These are phyloP conservation scores for Parus major DNA, from an alignment of 2,113 vertebrate genomes.

Conservation along the genomic window DNA sequence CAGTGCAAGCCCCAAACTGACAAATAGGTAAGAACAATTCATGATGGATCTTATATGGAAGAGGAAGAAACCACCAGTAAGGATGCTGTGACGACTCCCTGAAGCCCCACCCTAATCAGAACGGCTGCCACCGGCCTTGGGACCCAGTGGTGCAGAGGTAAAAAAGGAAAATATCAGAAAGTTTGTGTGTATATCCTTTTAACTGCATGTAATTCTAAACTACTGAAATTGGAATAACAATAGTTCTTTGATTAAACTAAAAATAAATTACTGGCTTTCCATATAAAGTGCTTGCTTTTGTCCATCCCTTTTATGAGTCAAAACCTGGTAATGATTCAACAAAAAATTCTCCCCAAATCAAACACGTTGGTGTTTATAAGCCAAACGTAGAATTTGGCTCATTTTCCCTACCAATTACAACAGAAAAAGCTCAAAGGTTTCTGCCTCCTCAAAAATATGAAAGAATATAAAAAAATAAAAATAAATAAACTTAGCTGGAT, in stretches of 20 bases:
- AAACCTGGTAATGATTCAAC: not conserved
- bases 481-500: not conserved
- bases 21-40: not conserved
- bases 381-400: not conserved
- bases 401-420: not conserved
- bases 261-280: not conserved
- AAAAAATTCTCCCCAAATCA: not conserved
- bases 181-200: not conserved
- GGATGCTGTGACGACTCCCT: not conserved
- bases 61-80: not conserved
- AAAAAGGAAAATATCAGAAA: not conserved
- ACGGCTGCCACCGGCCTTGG: not conserved
- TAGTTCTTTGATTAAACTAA: not conserved
- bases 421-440: not conserved
- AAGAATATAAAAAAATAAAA: not conserved
- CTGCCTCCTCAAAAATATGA: not conserved
- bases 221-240: not conserved
- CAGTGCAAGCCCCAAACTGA: not conserved
- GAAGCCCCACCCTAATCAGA: not conserved
- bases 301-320: not conserved
- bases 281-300: not conserved
- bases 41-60: not conserved
- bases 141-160: not conserved
- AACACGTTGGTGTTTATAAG: not conserved
- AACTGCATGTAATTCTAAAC: not conserved